Evolutionary conservation across 2,113 vertebrate genomes (phyloP).

Genomic region (Hoplias malabaricus): DNA sequence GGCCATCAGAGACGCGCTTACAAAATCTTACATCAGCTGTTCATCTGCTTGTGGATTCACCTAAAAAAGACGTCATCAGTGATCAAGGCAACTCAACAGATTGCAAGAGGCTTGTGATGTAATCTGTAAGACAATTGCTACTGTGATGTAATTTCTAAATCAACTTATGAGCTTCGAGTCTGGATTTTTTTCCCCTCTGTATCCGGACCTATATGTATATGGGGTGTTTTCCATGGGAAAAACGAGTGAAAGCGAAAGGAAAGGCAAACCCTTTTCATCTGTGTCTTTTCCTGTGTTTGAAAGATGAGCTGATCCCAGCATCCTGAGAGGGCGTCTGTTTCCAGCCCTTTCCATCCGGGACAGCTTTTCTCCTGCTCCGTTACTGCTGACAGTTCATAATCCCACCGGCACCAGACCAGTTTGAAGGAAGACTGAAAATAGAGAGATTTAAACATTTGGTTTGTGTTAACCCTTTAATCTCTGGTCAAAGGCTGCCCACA

Average conservation of each 20-base stretch:
- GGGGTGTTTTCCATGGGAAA: not conserved
- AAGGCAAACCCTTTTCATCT: not conserved
- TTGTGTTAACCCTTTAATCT: not conserved
- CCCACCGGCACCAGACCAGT: not conserved
- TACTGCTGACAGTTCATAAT: conserved; percentile 8
- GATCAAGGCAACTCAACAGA: not conserved
- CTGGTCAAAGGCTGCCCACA: no score
- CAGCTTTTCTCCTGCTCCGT: not conserved
- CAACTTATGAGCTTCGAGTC: not conserved
- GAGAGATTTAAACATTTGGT: not conserved
- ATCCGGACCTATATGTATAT: not conserved
- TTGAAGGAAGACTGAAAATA: not conserved
- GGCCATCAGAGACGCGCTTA: not conserved
- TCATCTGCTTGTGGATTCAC: not conserved
- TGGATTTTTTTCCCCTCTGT: not conserved
- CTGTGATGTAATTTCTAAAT: not conserved
- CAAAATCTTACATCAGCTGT: not conserved
- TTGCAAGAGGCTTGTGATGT: not conserved
- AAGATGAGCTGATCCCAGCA: conserved; percentile 24
- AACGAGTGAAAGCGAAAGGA: conserved; percentile 22
- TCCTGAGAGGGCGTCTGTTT: conserved; percentile 26
- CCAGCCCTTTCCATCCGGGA: not conserved
- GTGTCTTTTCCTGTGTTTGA: conserved; percentile 38
- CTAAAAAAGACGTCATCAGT: not conserved
- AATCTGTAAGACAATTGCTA: not conserved